phyloP scores from a whole-genome alignment of 2,113 vertebrate genomes.

The Cnemophilus loriae region DNA sequence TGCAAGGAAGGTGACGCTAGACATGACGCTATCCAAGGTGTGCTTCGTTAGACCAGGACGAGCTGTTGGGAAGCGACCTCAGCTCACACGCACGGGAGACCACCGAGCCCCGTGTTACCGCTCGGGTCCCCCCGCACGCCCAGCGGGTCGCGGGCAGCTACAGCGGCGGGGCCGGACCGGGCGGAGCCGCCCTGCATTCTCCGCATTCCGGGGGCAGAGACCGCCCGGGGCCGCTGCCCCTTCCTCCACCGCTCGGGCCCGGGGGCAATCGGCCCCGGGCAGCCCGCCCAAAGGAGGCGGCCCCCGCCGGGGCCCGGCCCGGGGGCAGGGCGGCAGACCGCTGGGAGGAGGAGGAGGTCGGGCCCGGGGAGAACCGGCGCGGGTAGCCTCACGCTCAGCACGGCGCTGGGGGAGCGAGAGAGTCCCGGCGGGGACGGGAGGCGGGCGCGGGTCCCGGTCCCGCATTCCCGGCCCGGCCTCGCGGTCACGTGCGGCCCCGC shows the following conservation, averaged over 20 bases:
- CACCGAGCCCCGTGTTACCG: rapidly evolving
- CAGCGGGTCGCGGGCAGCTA: too few relatives aligned
- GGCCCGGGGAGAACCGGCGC: neutral
- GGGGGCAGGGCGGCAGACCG: neutral
- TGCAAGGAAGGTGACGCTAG: neutral
- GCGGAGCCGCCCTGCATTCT: neutral
- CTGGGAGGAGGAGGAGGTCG: neutral
- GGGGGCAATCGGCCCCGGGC: neutral
- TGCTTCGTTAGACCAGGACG: rapidly evolving
- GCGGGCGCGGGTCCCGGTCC: rapidly evolving
- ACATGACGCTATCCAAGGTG: neutral
- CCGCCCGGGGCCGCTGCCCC: neutral
- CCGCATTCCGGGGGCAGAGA: neutral
- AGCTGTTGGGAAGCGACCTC: neutral
- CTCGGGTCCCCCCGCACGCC: neutral
- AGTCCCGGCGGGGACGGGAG: neutral
- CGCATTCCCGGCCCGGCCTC: neutral
- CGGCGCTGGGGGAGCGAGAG: too few relatives aligned
- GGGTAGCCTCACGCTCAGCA: neutral
- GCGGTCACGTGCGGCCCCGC: neutral
- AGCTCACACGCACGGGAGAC: neutral
- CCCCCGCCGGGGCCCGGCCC: neutral
- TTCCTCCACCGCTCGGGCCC: neutral
- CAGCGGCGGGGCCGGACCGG: neutral
- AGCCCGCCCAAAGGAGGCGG: neutral